Base-by-base conservation (phyloP, 2,113 vertebrate species). In the Salvelinus alpinus region DNA sequence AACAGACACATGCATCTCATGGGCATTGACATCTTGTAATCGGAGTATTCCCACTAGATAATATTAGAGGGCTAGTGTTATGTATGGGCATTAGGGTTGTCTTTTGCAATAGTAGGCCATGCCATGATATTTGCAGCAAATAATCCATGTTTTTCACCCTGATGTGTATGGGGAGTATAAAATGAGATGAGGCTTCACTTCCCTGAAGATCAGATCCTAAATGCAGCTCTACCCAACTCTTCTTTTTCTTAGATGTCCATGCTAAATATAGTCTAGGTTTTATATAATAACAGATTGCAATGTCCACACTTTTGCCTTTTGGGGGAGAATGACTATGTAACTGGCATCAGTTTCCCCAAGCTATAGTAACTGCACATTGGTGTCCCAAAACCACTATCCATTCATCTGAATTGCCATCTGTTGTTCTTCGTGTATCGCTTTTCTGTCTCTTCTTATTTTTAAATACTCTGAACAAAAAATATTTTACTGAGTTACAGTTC, bases 221-320 rank as follows among this genome's bases (percentile, higher is more conserved):
- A 78, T 64, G 73, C 72, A 62, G 86, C 74, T 84, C 68, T 72
- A 76, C 69, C 79, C 79, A 75, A 79, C 77, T 20, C 29, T 31
- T 64, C 44, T 54, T 88, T 80, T 80, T 72, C 80, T 83, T 83
- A 86, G 83, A 90, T 85, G 85, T 87, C 78, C 67, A 68, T 44
- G 44, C 82, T 84, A 88, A 87, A 89, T 82, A 84, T 85, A 88
- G 70, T 80, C 70, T 31, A 82, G 90, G 88, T 91, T 88, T 85
- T 74, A 76, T 82, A 62, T 91, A 91, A 92, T 92, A 84, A 91
- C 85, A 92, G 84, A 89, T 89, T 84, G 77, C 82, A 75, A 62
- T 60, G 72, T 87, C 79, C 76, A 88, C 76, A 84, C 81, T 25
- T 87, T 91, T 78, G 67, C 80, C 65, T 65, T 73, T 77, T 34